A percentile compares a stretch with the other conserved stretches of the same genome.
phyloP scores from a whole-genome alignment of 2,797 vertebrate genomes.

The Trachurus trachurus region DNA sequence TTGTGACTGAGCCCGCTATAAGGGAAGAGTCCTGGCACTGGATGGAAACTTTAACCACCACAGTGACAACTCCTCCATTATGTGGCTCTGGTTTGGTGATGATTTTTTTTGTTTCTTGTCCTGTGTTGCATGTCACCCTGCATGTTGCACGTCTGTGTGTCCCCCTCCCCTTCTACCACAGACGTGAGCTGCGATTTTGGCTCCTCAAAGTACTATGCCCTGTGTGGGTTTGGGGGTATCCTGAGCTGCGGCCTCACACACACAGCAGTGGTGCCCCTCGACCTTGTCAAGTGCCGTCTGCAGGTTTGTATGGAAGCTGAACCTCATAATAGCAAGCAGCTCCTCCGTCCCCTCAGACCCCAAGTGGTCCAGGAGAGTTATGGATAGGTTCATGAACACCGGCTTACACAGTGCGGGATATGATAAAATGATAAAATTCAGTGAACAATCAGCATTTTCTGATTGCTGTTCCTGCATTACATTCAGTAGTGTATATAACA shows the following conservation, averaged over 20 bases:
- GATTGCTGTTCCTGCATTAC: no score
- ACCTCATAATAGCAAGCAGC: not conserved
- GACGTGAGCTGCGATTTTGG: conserved; percentile 88
- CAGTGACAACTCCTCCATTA: conserved; percentile 45
- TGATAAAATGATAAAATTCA: no score
- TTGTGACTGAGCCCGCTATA: conserved; percentile 42
- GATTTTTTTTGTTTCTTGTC: conserved; percentile 42
- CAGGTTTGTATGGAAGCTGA: conserved; percentile 84
- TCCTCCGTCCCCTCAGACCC: not conserved
- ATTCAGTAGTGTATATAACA: no score
- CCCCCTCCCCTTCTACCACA: conserved; percentile 69
- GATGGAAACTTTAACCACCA: no score
- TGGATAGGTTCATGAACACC: no score
- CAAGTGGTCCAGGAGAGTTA: no score
- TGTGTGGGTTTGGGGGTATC: conserved; percentile 89
- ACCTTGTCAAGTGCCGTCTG: conserved; percentile 89
- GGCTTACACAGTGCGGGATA: no score
- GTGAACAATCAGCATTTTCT: no score
- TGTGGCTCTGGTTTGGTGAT: conserved; percentile 52
- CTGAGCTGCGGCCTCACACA: conserved; percentile 90
- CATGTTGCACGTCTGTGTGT: conserved; percentile 79
- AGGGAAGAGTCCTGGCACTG: conserved; percentile 47
- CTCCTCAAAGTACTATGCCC: conserved; percentile 87
- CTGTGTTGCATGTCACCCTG: conserved; percentile 79
- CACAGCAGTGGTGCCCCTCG: conserved; percentile 88